phyloP scores from a whole-genome alignment of 2,113 vertebrate species.

The Sinocyclocheilus grahami region DNA sequence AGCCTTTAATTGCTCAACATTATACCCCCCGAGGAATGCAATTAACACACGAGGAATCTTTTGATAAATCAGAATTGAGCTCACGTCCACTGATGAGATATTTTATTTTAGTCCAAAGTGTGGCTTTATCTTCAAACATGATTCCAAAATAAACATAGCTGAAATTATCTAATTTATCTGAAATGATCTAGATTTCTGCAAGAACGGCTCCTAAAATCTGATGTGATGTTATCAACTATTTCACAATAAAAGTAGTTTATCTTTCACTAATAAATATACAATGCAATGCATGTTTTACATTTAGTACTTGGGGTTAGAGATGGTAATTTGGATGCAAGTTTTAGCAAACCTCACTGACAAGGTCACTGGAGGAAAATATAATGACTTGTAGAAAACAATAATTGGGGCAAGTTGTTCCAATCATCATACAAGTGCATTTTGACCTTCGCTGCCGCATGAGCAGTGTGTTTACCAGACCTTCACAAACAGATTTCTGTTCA shows the following conservation, averaged over 20 bases:
- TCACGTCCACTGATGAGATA: background rate
- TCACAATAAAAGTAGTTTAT: background rate
- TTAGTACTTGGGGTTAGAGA: background rate
- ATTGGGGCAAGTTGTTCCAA: background rate
- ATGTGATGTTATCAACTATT: background rate
- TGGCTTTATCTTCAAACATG: slow-evolving; percentile 4
- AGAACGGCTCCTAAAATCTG: background rate
- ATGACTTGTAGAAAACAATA: background rate
- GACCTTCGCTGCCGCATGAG: background rate
- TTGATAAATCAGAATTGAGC: slow-evolving; percentile 9
- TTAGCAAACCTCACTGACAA: background rate
- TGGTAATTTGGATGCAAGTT: background rate
- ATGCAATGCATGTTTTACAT: background rate
- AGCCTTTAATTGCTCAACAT: slow-evolving; percentile 43
- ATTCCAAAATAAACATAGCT: background rate
- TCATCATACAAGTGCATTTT: slow-evolving; percentile 8
- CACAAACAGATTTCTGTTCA: background rate
- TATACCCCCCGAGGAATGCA: slow-evolving; percentile 30
- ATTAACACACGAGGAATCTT: slow-evolving; percentile 40
- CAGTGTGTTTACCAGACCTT: background rate
- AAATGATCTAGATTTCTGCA: background rate
- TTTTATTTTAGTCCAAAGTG: background rate
- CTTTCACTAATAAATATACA: background rate
- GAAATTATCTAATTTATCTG: too few relatives aligned
- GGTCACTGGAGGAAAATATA: background rate